Percentiles rank a stretch among this genome's conserved stretches.
Evolutionary conservation across 2,113 vertebrate species (phyloP).

Genomic region (Malurus melanocephalus): DNA sequence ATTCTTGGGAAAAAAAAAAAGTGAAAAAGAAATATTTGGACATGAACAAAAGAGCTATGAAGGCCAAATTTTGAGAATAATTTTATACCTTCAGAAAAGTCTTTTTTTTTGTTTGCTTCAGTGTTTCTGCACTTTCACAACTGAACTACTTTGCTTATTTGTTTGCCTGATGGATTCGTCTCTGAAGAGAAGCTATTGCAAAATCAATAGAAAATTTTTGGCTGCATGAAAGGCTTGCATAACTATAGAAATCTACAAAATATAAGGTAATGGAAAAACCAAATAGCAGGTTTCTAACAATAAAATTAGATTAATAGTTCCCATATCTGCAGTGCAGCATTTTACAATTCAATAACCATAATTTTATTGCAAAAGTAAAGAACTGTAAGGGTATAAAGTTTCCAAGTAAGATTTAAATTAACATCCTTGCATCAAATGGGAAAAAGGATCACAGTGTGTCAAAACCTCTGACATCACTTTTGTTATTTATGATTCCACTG

Average conservation of each 20-base stretch:
- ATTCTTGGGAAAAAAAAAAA: too few species aligned
- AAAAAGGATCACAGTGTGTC: not conserved
- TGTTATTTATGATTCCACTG: not conserved
- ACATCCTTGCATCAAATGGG: not conserved
- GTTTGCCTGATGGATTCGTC: not conserved
- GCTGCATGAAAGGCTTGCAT: not conserved
- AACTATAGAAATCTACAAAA: not conserved
- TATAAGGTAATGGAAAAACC: not conserved
- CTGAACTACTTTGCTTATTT: not conserved
- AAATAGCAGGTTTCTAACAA: not conserved
- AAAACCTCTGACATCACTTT: not conserved
- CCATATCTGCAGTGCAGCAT: not conserved
- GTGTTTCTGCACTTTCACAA: not conserved
- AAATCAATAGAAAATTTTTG: constrained; percentile 26
- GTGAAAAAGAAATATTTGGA: not conserved
- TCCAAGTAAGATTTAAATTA: constrained; percentile 1
- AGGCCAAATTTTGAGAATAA: not conserved
- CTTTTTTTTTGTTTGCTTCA: not conserved
- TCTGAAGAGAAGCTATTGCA: not conserved
- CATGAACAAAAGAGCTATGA: not conserved
- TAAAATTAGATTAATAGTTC: constrained; percentile 24
- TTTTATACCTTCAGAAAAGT: not conserved
- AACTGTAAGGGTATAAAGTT: not conserved
- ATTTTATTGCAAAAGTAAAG: not conserved
- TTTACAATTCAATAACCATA: not conserved